A percentile compares a stretch with the other conserved stretches of the same genome.
phyloP scores from a whole-genome alignment of 2,113 vertebrate species.

The Amphilophus citrinellus region DNA sequence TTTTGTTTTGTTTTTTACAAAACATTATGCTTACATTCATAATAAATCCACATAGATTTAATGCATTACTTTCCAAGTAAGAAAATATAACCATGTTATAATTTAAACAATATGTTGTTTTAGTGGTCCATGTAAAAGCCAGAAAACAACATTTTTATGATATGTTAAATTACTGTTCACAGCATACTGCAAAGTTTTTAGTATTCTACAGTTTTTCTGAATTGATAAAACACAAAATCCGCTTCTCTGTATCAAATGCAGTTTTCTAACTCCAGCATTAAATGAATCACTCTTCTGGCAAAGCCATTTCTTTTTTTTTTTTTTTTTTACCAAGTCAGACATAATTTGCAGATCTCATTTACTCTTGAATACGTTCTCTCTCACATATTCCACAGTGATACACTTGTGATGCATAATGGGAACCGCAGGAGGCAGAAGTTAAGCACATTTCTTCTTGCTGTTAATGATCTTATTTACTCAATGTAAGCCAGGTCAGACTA shows the following conservation, averaged over 20 bases:
- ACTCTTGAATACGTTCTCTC: not conserved
- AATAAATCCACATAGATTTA: conserved; percentile 70
- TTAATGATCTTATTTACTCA: not conserved
- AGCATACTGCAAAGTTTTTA: conserved; percentile 60
- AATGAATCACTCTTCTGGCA: not conserved
- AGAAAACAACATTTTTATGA: conserved; percentile 72
- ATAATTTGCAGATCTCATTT: not conserved
- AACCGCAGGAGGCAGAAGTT: not conserved
- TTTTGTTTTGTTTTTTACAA: conserved; percentile 45
- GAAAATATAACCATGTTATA: conserved; percentile 78
- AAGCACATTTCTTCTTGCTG: not conserved
- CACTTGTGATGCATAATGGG: not conserved
- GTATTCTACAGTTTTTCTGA: conserved; percentile 39
- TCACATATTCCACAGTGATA: not conserved
- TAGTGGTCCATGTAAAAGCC: conserved; percentile 66
- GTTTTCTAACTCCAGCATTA: not conserved
- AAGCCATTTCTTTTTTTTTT: not conserved
- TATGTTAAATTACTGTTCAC: conserved; percentile 74
- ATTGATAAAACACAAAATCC: conserved; percentile 2
- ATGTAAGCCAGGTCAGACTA: not conserved
- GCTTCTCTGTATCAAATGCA: not conserved
- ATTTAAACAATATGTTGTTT: conserved; percentile 67
- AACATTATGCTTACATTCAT: conserved; percentile 66
- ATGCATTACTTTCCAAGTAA: conserved; percentile 70
- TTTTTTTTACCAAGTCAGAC: not conserved